Base-by-base conservation (phyloP, 2,888 invertebrate genomes). In the Nasonovia ribisnigri region DNA sequence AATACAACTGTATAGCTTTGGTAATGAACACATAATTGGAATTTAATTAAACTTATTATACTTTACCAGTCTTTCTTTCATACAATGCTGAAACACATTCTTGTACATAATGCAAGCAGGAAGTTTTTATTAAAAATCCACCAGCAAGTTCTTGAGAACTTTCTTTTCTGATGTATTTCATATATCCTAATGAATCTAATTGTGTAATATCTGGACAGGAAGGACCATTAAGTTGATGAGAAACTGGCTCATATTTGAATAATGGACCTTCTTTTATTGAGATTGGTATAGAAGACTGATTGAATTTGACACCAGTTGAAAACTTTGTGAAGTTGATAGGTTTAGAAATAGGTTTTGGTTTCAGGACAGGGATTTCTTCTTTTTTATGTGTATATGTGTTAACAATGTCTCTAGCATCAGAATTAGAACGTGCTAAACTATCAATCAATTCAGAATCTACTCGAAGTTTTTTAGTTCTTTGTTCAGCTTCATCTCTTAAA, bases 371-470 rank as follows among this genome's bases (percentile, higher is more conserved):
- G 95, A 97, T 97, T 95, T 97, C 97, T 95, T 97, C 97, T 92
- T 96, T 96, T 95, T 97, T 97, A 95, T 97, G 97, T 10, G 97
- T 97, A 96, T 98, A 98, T 26, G 97, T 97, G 94, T 97, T 97
- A 0, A 99, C 96, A 95, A 99, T 99, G 95, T 97, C 97, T 95
- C 97, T 97, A 0, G 99, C 99, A 95, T 99, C 97, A 24, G 97
- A 97, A 95, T 98, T 98, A 0, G 99, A 98, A 95, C 98, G 98
- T 97, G 99, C 99, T 77, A 99, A 96, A 95, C 99, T 99, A 96
- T 99, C 99, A 94, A 99, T 99, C 11, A 99, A 96, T 0, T 98
- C 98, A 95, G 99, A 98, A 95, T 98, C 98, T 95, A 98, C 98
- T 77, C 98, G 97, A 43, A 98, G 97, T 96, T 98, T 98, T 95